phyloP scores from a whole-genome alignment of 2,888 invertebrate genomes.

The Luffia ferchaultella region DNA sequence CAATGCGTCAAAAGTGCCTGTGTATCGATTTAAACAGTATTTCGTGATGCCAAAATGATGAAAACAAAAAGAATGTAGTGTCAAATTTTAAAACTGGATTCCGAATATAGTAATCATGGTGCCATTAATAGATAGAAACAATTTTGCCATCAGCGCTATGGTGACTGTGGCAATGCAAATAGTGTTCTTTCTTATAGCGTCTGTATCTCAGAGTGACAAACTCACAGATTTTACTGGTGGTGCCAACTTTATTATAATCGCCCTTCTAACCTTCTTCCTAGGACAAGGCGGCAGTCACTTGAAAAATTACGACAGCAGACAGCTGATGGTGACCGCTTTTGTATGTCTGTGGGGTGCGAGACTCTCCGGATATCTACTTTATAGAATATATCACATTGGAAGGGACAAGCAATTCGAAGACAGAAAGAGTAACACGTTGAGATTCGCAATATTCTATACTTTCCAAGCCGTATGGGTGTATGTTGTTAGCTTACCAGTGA shows the following conservation, averaged over 20 bases:
- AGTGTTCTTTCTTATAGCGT: conserved; percentile 86
- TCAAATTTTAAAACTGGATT: conserved; percentile 19
- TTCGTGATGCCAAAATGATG: conserved; percentile 37
- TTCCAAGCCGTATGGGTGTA: conserved; percentile 94
- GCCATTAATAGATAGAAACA: conserved; percentile 81
- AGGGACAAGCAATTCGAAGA: conserved; percentile 92
- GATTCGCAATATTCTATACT: conserved; percentile 93
- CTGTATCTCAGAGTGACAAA: conserved; percentile 88
- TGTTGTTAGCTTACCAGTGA: conserved; percentile 89
- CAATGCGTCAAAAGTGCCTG: conserved; percentile 37
- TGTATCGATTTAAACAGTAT: conserved; percentile 29
- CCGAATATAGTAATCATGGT: conserved; percentile 58
- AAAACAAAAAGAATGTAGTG: conserved; percentile 27
- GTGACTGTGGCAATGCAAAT: conserved; percentile 87
- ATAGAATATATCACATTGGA: conserved; percentile 89
- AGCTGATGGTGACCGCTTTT: conserved; percentile 89
- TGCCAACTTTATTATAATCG: conserved; percentile 90
- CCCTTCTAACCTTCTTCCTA: conserved; percentile 85
- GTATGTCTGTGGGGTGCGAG: conserved; percentile 89
- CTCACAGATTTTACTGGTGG: conserved; percentile 94
- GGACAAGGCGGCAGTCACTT: conserved; percentile 77
- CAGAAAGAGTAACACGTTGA: conserved; percentile 82
- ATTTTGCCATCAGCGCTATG: conserved; percentile 87
- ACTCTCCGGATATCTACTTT: conserved; percentile 88
- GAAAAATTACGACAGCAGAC: conserved; percentile 85